phyloP scores from a whole-genome alignment of 2,113 vertebrate species.

The Anguilla japonica region DNA sequence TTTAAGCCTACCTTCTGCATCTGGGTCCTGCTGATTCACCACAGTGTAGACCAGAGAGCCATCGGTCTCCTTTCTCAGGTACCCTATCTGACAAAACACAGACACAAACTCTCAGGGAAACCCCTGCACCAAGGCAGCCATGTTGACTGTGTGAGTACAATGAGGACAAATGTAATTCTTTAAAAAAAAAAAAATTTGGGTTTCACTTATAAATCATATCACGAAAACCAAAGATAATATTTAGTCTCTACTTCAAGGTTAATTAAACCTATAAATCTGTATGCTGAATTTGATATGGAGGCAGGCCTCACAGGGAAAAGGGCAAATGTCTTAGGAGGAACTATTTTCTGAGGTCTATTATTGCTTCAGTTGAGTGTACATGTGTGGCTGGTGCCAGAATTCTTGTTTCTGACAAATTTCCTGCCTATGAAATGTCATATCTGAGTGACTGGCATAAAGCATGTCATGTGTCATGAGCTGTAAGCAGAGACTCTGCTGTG shows the following conservation, averaged over 20 bases:
- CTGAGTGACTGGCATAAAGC: too few relatives aligned
- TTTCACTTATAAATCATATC: neutral
- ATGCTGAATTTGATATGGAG: neutral
- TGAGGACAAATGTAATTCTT: neutral
- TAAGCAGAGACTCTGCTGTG: too few relatives aligned
- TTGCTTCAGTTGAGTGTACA: too few relatives aligned
- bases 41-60: slow-evolving; percentile 84
- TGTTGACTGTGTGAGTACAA: neutral
- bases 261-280: neutral
- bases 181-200: neutral
- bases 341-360: too few relatives aligned
- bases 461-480: too few relatives aligned
- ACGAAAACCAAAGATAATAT: too few relatives aligned
- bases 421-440: too few relatives aligned
- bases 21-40: slow-evolving; percentile 87
- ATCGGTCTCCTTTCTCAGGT: slow-evolving; percentile 84
- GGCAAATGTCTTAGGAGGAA: neutral
- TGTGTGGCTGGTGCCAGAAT: too few relatives aligned
- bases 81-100: slow-evolving; percentile 82
- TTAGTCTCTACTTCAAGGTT: neutral
- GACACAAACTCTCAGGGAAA: neutral
- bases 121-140: neutral
- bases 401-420: too few relatives aligned
- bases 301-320: neutral
- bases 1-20: slow-evolving; percentile 79